phyloP scores from a whole-genome alignment of 2,888 invertebrate species.

The Smittia aterrima region DNA sequence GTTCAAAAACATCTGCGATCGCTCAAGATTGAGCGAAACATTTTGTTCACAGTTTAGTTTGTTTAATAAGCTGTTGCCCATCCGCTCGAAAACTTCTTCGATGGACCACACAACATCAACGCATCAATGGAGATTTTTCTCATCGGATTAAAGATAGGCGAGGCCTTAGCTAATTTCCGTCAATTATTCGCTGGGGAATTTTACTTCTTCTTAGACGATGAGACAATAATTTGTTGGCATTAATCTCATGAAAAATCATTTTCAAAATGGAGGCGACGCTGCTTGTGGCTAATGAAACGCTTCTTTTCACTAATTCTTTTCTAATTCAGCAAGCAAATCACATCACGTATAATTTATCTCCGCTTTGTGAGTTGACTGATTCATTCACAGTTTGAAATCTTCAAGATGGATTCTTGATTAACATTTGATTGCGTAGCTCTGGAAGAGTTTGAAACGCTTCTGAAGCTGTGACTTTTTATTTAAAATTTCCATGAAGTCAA shows the following conservation, averaged over 20 bases:
- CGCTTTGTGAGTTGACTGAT: neutral
- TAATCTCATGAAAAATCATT: neutral
- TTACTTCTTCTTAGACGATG: neutral
- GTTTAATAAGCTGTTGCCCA: no score
- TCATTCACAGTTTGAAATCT: no score
- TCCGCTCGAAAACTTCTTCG: no score
- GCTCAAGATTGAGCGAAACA: no score
- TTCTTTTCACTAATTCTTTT: neutral
- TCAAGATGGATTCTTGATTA: no score
- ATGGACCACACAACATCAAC: no score
- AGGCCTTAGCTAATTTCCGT: neutral
- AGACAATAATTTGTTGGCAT: neutral
- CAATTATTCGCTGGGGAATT: neutral
- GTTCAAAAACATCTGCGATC: no score
- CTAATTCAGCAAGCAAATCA: conserved; percentile 29
- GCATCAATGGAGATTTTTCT: neutral
- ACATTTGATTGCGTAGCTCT: no score
- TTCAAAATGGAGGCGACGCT: conserved; percentile 18
- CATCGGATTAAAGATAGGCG: conserved; percentile 3
- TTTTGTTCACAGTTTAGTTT: no score
- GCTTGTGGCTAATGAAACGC: conserved; percentile 21
- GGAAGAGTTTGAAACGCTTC: no score
- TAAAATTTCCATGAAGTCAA: no score
- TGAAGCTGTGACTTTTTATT: no score
- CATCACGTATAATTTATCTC: conserved; percentile 15